A percentile compares a stretch with the other conserved stretches of the same genome.
These are phyloP conservation scores for Ephydatia muelleri DNA, from an alignment of 37 sponge, comb jelly and placozoan genomes.

Conservation along the genomic window DNA sequence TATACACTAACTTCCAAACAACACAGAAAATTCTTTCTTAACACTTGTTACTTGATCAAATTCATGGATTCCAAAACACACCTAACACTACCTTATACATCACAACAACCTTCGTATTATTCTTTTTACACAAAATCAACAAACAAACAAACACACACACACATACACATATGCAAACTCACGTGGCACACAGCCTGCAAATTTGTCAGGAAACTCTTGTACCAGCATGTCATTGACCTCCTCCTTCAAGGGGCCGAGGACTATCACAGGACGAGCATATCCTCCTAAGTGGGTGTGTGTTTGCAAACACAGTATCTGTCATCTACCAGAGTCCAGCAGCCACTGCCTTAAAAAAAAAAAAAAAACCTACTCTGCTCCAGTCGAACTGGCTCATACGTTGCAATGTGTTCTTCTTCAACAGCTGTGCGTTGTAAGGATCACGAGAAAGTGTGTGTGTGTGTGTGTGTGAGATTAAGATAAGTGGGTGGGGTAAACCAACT, in stretches of 20 bases:
- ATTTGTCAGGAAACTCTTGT: constrained; percentile 94
- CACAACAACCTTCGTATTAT: too few relatives aligned
- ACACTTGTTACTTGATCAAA: too few relatives aligned
- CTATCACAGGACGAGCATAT: constrained; percentile 88
- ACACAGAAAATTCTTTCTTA: too few relatives aligned
- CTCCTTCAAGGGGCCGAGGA: constrained; percentile 97
- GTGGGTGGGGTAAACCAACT: too few relatives aligned
- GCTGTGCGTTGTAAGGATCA: too few relatives aligned
- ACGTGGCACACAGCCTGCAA: constrained; percentile 99
- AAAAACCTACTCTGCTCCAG: constrained; percentile 62
- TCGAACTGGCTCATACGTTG: constrained; percentile 73
- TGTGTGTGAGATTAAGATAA: too few relatives aligned
- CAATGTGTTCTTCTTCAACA: constrained; percentile 50
- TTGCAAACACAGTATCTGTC: not conserved
- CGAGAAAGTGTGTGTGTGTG: too few relatives aligned
- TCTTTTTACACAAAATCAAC: too few relatives aligned
- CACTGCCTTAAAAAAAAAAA: not conserved
- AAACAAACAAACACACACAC: too few relatives aligned
- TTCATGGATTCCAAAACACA: too few relatives aligned
- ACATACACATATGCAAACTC: constrained; percentile 38
- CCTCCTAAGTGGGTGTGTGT: constrained; percentile 25
- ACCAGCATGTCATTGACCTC: constrained; percentile 96
- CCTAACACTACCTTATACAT: too few relatives aligned
- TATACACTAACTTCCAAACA: too few relatives aligned
- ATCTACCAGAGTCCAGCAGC: not conserved